Percentiles rank a stretch among this genome's conserved stretches.
These are phyloP conservation scores for Nyctibius bracteatus DNA, from an alignment of 2,113 vertebrate genomes.

Conservation along the genomic window DNA sequence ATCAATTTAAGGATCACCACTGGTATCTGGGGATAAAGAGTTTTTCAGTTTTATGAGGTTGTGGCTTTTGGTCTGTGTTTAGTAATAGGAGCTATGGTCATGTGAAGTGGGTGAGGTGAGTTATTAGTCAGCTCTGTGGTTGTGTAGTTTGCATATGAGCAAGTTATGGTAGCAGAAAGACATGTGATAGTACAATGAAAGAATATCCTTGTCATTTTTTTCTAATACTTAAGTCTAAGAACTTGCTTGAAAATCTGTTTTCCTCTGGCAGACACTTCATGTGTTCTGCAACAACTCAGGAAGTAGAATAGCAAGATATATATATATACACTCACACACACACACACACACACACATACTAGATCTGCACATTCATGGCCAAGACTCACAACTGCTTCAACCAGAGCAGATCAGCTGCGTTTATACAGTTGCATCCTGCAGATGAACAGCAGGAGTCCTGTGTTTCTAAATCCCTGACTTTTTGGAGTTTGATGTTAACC, in stretches of 20 bases:
- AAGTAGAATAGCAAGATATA: not conserved
- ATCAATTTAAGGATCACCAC: not conserved
- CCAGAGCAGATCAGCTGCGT: not conserved
- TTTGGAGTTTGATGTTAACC: not conserved
- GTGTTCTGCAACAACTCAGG: not conserved
- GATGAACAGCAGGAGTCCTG: not conserved
- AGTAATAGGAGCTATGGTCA: not conserved
- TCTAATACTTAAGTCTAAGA: not conserved
- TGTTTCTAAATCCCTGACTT: not conserved
- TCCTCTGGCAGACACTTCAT: not conserved
- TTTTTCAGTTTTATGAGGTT: not conserved
- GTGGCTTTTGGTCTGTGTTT: not conserved
- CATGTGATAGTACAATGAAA: not conserved
- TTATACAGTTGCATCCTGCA: not conserved
- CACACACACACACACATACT: rapidly evolving
- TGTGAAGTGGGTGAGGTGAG: not conserved
- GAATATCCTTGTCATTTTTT: not conserved
- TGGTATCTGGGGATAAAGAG: not conserved
- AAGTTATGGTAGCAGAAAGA: not conserved
- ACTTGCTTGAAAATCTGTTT: not conserved
- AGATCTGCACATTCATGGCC: not conserved
- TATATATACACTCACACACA: not conserved
- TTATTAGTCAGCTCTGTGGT: not conserved
- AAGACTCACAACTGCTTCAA: not conserved
- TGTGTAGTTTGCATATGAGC: not conserved